A percentile compares a stretch with the other conserved stretches of the same genome.
These are phyloP conservation scores for Euleptes europaea DNA, from an alignment of 2,113 vertebrate genomes.

Conservation along the genomic window DNA sequence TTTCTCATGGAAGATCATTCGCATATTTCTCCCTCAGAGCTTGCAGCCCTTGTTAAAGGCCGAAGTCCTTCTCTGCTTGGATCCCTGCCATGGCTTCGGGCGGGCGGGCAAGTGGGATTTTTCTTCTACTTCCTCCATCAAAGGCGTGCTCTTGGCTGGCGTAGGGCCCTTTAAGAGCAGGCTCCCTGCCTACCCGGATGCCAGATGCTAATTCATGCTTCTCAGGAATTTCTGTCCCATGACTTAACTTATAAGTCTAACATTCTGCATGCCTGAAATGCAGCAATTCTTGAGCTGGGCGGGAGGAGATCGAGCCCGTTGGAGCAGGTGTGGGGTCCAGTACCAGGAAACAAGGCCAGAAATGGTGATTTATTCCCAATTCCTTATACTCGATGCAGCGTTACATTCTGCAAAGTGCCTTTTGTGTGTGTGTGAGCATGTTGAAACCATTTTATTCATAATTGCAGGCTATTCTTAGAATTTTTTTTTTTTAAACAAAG, in stretches of 20 bases:
- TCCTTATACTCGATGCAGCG: not conserved
- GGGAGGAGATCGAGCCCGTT: too few relatives aligned
- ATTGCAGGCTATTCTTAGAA: not conserved
- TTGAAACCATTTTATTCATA: not conserved
- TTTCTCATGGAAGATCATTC: not conserved
- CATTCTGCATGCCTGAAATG: not conserved
- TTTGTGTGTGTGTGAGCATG: not conserved
- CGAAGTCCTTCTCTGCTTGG: constrained; percentile 21
- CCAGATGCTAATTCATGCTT: not conserved
- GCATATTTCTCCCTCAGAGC: not conserved
- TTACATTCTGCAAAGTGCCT: not conserved
- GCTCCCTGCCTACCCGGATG: not conserved
- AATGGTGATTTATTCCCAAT: not conserved
- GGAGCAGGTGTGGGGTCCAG: not conserved
- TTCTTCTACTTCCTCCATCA: not conserved
- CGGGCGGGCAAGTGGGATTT: not conserved
- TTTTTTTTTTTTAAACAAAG: not conserved
- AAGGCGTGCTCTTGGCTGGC: not conserved
- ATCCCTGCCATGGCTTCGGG: constrained; percentile 7
- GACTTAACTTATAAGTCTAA: not conserved
- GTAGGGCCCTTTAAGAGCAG: not conserved
- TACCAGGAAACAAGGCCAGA: not conserved
- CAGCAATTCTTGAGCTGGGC: not conserved
- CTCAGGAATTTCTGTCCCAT: constrained; percentile 6
- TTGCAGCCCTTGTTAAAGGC: not conserved